These are phyloP conservation scores for Prorops nasuta DNA, from an alignment of 1,140 invertebrate genomes.

Conservation along the genomic window DNA sequence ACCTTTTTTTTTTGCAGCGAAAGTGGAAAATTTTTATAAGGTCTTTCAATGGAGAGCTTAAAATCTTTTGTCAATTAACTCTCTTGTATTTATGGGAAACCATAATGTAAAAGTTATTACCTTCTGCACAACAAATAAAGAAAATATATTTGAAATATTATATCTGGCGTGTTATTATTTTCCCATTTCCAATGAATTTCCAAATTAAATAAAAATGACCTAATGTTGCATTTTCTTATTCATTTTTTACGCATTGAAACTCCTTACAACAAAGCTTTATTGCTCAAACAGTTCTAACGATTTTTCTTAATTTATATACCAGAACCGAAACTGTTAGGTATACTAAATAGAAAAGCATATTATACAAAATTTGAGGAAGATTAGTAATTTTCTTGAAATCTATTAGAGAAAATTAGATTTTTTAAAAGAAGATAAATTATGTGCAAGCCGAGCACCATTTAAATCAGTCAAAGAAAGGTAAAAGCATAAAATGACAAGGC, in stretches of 20 bases:
- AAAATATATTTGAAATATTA: constrained; percentile 19
- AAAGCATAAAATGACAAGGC: too few relatives aligned
- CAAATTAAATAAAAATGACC: background rate
- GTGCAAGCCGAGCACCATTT: too few relatives aligned
- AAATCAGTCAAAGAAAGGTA: too few relatives aligned
- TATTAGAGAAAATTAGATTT: too few relatives aligned
- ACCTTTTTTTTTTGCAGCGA: background rate
- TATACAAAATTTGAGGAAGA: too few relatives aligned
- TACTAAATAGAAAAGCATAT: too few relatives aligned
- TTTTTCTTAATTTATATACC: too few relatives aligned
- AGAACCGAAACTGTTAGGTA: too few relatives aligned
- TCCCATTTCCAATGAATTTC: background rate
- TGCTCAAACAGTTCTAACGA: too few relatives aligned
- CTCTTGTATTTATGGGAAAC: background rate
- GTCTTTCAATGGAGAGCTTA: background rate
- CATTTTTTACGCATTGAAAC: background rate
- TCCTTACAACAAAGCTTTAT: background rate
- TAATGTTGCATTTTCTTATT: background rate
- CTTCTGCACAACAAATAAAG: constrained; percentile 20
- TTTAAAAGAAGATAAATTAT: too few relatives aligned
- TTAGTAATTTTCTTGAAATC: too few relatives aligned
- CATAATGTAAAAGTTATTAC: constrained; percentile 18
- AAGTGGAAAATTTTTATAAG: background rate
- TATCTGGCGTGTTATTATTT: background rate
- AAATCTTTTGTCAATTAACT: background rate